Conservation (phyloP, 2,888 invertebrate genomes). For the Catocala nupta region DNA sequence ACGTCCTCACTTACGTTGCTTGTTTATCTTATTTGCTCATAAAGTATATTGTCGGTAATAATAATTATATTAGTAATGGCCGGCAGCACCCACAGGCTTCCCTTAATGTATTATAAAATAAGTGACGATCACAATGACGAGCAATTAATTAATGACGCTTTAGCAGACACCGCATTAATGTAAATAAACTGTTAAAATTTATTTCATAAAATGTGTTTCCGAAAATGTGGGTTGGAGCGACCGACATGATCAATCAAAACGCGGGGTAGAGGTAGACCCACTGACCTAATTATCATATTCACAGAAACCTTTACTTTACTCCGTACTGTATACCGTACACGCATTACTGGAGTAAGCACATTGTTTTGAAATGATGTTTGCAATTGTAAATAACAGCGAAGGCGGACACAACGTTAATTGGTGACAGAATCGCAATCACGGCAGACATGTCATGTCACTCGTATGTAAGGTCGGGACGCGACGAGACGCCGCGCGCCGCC, state of each 20-base stretch:
- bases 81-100: background rate
- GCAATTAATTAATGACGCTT: conserved; percentile 5
- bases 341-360: conserved; percentile 16
- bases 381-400: conserved; percentile 25
- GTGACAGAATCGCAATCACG: conserved; percentile 50
- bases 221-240: background rate
- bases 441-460: conserved; percentile 48
- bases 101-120: conserved; percentile 10
- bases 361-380: conserved; percentile 16
- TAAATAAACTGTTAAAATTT: conserved; percentile 1
- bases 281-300: conserved; percentile 45
- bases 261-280: conserved; percentile 36
- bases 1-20: conserved; percentile 26
- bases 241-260: conserved; percentile 35
- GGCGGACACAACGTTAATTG: conserved; percentile 42
- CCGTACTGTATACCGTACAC: background rate
- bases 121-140: conserved; percentile 2
- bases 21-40: conserved; percentile 19
- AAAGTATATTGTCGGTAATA: conserved; percentile 14
- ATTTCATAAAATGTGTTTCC: conserved; percentile 7
- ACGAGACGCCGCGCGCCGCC: no score
- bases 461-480: conserved; percentile 20
- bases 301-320: conserved; percentile 10
- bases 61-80: conserved; percentile 16
- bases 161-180: background rate